These are phyloP conservation scores for Parnassius orleans DNA, from an alignment of 2,888 invertebrate species.

Conservation along the genomic window DNA sequence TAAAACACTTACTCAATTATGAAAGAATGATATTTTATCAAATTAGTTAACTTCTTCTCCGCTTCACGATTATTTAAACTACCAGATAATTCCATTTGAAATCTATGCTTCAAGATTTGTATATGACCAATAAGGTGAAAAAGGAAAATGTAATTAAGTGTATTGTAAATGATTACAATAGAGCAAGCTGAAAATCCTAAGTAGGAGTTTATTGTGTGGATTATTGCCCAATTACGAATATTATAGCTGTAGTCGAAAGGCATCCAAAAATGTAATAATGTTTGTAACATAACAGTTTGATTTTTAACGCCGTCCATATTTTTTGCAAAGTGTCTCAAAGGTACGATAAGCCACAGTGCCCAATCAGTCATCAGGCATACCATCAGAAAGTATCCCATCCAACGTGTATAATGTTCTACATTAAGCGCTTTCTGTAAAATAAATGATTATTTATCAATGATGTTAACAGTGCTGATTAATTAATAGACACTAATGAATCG, in stretches of 20 bases:
- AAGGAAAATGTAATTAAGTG: constrained; percentile 39
- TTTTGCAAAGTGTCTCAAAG: constrained; percentile 35
- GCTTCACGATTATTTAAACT: constrained; percentile 31
- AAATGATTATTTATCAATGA: background rate
- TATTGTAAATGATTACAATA: constrained; percentile 38
- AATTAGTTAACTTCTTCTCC: constrained; percentile 35
- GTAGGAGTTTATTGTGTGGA: constrained; percentile 34
- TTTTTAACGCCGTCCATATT: constrained; percentile 38
- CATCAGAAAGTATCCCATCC: constrained; percentile 25
- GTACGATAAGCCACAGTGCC: constrained; percentile 35
- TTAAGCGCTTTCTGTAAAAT: constrained; percentile 36
- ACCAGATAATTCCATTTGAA: constrained; percentile 32
- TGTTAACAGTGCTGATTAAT: too few relatives aligned
- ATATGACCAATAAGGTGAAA: constrained; percentile 47
- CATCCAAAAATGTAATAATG: constrained; percentile 41
- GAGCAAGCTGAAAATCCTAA: constrained; percentile 28
- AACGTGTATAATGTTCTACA: constrained; percentile 34
- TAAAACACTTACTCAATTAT: constrained; percentile 39
- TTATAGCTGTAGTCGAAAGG: constrained; percentile 46
- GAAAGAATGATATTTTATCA: constrained; percentile 42
- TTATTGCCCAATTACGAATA: constrained; percentile 37
- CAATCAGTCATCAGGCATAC: constrained; percentile 31
- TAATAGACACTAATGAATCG: too few relatives aligned
- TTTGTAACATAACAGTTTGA: constrained; percentile 38
- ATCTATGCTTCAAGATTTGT: constrained; percentile 41